Base-by-base conservation (phyloP, 2,797 vertebrate genomes). In the Darevskia mixta region DNA sequence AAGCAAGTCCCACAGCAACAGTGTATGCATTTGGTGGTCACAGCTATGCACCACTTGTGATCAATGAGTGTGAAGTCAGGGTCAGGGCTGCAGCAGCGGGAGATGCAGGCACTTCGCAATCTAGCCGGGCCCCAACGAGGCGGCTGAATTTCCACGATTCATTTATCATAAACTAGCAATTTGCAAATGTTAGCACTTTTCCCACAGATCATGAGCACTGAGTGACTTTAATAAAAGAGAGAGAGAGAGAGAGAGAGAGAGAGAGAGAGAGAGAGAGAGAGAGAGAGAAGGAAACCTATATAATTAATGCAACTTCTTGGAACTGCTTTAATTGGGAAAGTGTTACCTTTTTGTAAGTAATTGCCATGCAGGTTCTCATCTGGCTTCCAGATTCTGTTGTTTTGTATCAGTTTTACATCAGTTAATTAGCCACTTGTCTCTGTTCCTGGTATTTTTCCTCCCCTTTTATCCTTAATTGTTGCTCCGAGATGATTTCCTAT, bases 111-210 rank as follows among this genome's bases (percentile, higher is more conserved):
- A 92, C 94, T 95, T 79, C 91, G 90, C 96, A 93, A 93, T 95
- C 91, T 49, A 93, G 91, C 89, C 82, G 91, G 93, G 94, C 93
- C 94, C 94, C 95, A 95, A 93, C 94, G 94, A 94, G 95, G 94
- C 94, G 89, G 93, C 95, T 94, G 94, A 95, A 92, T 95, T 95
- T 95, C 95, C 94, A 95, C 93, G 93, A 96, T 96, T 95, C 95
- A 96, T 96, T 96, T 96, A 96, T 96, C 95, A 96, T 96, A 96
- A 95, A 96, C 83, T 92, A 92, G 94, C 95, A 94, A 96, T 96
- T 96, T 96, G 96, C 96, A 96, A 96, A 96, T 96, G 96, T 95
- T 96, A 96, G 96, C 95, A 96, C 92, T 96, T 96, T 96, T 93
- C 94, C 90, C 94, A 95, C 95, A 93, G 89, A 94, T 96, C 95